Conservation (phyloP, 1,140 invertebrate genomes). For the Samia ricini region DNA sequence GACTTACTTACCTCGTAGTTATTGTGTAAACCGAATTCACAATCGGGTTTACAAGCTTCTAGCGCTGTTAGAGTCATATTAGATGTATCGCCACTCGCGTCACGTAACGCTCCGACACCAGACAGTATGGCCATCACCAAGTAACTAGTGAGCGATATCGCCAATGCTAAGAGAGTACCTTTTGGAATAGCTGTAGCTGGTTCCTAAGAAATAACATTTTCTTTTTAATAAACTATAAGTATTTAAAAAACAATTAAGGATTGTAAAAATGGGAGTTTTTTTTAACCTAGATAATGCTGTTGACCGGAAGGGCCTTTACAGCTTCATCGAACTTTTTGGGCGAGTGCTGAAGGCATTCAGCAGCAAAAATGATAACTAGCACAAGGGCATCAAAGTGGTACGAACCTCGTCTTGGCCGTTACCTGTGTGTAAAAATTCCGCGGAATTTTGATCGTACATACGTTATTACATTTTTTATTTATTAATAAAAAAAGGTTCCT, state of each 20-base stretch:
- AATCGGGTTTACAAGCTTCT: conserved; percentile 39
- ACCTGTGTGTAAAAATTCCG: too few species aligned
- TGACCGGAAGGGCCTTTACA: too few species aligned
- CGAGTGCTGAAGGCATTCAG: too few species aligned
- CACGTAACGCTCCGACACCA: conserved; percentile 85
- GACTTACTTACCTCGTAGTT: conserved; percentile 72
- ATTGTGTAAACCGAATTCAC: conserved; percentile 52
- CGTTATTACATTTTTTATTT: too few species aligned
- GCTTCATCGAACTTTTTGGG: too few species aligned
- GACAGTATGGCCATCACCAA: conserved; percentile 86
- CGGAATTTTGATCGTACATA: too few species aligned
- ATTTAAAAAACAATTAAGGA: not conserved
- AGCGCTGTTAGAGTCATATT: conserved; percentile 77
- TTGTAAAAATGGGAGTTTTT: not conserved
- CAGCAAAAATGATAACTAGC: too few species aligned
- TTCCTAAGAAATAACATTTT: conserved; percentile 81
- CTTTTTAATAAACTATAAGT: too few species aligned
- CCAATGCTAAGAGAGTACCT: conserved; percentile 87
- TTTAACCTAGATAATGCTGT: too few species aligned
- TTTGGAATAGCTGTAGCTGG: conserved; percentile 90
- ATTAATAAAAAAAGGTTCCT: too few species aligned
- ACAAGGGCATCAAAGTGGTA: too few species aligned
- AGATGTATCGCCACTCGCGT: conserved; percentile 84
- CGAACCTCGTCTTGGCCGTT: too few species aligned
- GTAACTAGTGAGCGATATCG: conserved; percentile 89